Conservation (phyloP, 2,888 invertebrate species). For the Clepsis dumicolana region DNA sequence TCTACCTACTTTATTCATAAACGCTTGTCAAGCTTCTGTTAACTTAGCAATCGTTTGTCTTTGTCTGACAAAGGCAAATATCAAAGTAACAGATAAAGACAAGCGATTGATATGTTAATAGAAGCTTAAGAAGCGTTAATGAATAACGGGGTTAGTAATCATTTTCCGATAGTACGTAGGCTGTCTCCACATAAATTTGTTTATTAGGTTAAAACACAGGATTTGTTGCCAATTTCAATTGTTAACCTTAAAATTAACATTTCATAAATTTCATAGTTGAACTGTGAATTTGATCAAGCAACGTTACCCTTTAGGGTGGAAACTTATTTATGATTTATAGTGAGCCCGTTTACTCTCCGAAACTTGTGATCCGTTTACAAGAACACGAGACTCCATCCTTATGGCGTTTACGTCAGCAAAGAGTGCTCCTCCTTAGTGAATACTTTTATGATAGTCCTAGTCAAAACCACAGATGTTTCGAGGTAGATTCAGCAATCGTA, state of each 20-base stretch:
- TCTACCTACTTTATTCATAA: too few relatives aligned
- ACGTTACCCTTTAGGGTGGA: slow-evolving; percentile 1
- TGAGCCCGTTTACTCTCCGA: not conserved
- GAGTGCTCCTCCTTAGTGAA: slow-evolving; percentile 10
- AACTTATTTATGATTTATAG: slow-evolving; percentile 6
- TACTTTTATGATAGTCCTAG: slow-evolving; percentile 1
- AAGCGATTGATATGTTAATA: too few relatives aligned
- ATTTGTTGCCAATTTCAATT: not conserved
- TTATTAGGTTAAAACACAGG: not conserved
- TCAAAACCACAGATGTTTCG: not conserved
- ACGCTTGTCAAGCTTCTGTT: too few relatives aligned
- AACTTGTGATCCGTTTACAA: not conserved
- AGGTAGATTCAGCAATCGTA: not conserved
- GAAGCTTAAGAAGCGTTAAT: too few relatives aligned
- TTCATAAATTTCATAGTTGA: not conserved
- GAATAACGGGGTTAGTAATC: too few relatives aligned
- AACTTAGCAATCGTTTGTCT: too few relatives aligned
- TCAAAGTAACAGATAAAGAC: too few relatives aligned
- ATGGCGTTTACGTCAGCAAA: not conserved
- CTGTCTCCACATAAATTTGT: not conserved
- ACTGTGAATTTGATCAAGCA: not conserved
- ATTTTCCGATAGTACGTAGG: not conserved
- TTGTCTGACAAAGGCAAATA: too few relatives aligned
- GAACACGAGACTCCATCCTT: not conserved
- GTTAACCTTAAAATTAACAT: not conserved